Evolutionary conservation across 2,797 vertebrate genomes (phyloP).

Genomic region (Remorina albescens): DNA sequence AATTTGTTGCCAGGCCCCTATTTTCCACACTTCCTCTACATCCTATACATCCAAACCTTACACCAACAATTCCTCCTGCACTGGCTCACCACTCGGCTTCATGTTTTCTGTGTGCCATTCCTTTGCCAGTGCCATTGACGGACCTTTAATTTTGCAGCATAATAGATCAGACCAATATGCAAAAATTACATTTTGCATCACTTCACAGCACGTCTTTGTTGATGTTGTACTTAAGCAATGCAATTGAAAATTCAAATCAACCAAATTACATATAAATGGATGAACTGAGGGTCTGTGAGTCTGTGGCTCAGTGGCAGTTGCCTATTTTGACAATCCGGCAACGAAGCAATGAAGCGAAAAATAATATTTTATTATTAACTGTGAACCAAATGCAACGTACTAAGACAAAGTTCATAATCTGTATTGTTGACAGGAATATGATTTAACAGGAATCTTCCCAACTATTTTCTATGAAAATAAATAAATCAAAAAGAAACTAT

Average conservation of each 20-base stretch:
- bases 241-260: not conserved
- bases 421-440: not conserved
- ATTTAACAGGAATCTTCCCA: not conserved
- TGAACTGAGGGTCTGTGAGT: not conserved
- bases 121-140: not conserved
- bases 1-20: not conserved
- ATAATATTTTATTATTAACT: not conserved
- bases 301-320: not conserved
- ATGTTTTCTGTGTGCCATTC: not conserved
- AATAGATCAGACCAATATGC: not conserved
- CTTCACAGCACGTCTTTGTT: not conserved
- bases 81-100: not conserved
- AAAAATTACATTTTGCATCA: not conserved
- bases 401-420: not conserved
- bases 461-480: not conserved
- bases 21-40: not conserved
- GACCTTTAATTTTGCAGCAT: not conserved
- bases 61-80: not conserved
- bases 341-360: not conserved
- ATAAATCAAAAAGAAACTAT: not conserved
- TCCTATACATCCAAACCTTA: not conserved
- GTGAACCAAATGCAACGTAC: not conserved
- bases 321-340: not conserved
- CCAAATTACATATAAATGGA: not conserved
- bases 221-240: not conserved